Base-by-base conservation (phyloP, 2,797 vertebrate species). In the Gymnocypris eckloni region DNA sequence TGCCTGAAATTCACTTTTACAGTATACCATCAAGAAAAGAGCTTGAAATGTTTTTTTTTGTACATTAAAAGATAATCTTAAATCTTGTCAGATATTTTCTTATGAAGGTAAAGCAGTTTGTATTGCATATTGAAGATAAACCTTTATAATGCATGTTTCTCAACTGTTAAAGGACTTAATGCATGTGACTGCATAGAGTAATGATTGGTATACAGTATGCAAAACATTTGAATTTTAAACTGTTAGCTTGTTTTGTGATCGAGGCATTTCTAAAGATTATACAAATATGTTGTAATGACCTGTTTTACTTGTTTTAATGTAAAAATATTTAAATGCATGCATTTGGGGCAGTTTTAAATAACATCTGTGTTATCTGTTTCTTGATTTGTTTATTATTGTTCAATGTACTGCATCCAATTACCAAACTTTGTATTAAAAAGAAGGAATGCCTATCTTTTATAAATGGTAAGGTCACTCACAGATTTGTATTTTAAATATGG, bases 91-190 rank as follows among this genome's bases (percentile, higher is more conserved):
- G 69, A 71, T 82, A 84, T 84, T 85, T 88, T 84, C 72, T 86
- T 59, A 85, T 87, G 75, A 86, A 79, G 56, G 77, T 50, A 39
- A 84, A 85, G 20, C 82, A 56, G 18, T 85, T 83, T 85, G 81
- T 86, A 83, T 84, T 80, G 76, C 67, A 71, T 81, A 22, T 45
- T 87, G 73, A 82, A 82, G 75, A 76, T 25, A 79, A 82, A 25
- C 33, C 5, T n/a, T 78, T 77, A 54, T 33, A 69, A 3, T 78
- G 83, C 59, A 77, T 84, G 75, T 70, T 79, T 71, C 48, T 70
- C 50, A 39, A 84, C 25, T 76, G 81, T 72, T 25, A 85, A 64
- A 67, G 73, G 82, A 41, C 83, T 43, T 61, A 72, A 79, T 75
- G 69, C 20, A 50, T 72, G 76, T 66, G 16, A 52, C 45, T 73